Base-by-base conservation (phyloP, 2,113 vertebrate species). In the Thomomys bottae region DNA sequence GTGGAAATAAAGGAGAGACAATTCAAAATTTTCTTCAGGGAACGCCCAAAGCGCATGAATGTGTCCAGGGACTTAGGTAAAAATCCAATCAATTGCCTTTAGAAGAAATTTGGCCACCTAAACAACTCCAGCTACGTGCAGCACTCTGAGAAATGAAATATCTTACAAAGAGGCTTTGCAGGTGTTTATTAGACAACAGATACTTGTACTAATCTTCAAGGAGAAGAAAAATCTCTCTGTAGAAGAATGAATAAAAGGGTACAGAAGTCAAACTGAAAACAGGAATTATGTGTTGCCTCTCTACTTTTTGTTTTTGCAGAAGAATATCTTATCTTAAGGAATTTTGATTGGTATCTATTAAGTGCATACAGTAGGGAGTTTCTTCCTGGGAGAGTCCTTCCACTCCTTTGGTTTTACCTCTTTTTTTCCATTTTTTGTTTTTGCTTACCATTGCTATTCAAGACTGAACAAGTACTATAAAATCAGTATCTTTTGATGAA, bases 1-100 rank as follows among this genome's bases (percentile, higher is more conserved):
- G n/a, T 87, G 59, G 26, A 94, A 95, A 90, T 76, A 89, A 87
- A 96, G 93, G 71, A 84, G 86, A 88, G 63, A 87, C 20, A 92
- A 88, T 86, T 94, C 78, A 91, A 66, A 66, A 92, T 59, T 40
- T 61, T 84, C 67, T 93, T 94, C 68, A 80, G 75, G n/a, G 67
- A 93, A 85, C 14, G 85, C 18, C 23, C 36, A 61, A 11, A 23
- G 54, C 86, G 75, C 12, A 80, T 38, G 49, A 94, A 54, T 26
- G 57, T 57, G 49, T 73, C 32, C 64, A 40, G 15, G 42, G 59
- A 8, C 42, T 66, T 77, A 86, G 40, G 85, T 80, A 68, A 92
- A 96, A 89, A 26, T 54, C n/a, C 24, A 80, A 78, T 85, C 45
- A 72, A 2, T 78, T 94, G 88, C 54, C 71, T 86, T 87, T 75